These are phyloP conservation scores for Ceyx erithaca DNA, from an alignment of 2,797 vertebrate genomes.

Conservation along the genomic window DNA sequence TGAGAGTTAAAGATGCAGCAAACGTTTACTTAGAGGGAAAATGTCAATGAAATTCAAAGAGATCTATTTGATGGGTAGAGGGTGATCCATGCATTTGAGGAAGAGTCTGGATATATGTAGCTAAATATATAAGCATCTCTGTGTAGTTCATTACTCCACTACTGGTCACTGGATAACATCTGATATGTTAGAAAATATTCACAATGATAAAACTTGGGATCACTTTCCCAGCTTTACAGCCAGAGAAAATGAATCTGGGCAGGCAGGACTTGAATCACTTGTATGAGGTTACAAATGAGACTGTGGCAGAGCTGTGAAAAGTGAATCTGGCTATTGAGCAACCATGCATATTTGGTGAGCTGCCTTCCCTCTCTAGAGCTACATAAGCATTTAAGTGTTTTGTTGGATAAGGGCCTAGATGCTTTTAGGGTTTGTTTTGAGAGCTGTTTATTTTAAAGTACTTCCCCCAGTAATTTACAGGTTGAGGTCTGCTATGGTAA, in stretches of 20 bases:
- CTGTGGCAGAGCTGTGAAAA: constrained; percentile 9
- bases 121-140: background rate
- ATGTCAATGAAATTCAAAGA: background rate
- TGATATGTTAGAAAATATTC: background rate
- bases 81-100: background rate
- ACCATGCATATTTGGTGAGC: constrained; percentile 42
- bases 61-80: background rate
- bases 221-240: constrained; percentile 5
- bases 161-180: background rate
- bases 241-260: background rate
- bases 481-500: background rate
- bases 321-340: constrained; percentile 31
- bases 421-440: constrained; percentile 62
- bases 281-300: background rate
- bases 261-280: background rate
- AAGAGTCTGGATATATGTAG: background rate
- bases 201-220: background rate
- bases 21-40: background rate
- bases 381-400: constrained; percentile 56
- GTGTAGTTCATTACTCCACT: background rate
- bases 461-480: constrained; percentile 17
- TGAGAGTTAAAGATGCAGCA: background rate
- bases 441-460: constrained; percentile 56
- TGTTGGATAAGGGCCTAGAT: constrained; percentile 59
- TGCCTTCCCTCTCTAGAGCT: constrained; percentile 24